phyloP scores from a whole-genome alignment of 2,888 invertebrate species.

The Drosophila dives region DNA sequence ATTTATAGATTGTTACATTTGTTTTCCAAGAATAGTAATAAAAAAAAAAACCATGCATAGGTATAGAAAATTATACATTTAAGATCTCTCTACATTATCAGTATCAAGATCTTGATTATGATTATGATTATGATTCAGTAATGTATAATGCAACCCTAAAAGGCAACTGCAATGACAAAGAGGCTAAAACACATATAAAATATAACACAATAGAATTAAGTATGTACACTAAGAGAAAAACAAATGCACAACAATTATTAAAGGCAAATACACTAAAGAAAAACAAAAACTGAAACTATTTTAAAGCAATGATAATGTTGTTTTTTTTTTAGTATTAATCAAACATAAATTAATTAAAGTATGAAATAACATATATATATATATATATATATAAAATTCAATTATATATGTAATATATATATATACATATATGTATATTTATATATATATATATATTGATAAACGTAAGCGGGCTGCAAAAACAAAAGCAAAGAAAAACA shows the following conservation, averaged over 20 bases:
- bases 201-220: constrained; percentile 16
- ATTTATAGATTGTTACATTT: constrained; percentile 54
- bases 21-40: constrained; percentile 42
- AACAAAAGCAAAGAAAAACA: constrained; percentile 1
- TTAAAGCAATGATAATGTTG: constrained; percentile 68
- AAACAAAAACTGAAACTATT: constrained; percentile 52
- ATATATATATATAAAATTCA: constrained; percentile 5
- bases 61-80: constrained; percentile 44
- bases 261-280: constrained; percentile 24
- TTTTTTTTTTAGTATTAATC: constrained; percentile 63
- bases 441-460: constrained; percentile 23
- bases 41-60: constrained; percentile 9
- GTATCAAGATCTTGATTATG: constrained; percentile 6
- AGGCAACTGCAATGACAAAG: constrained; percentile 54
- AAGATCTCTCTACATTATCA: constrained; percentile 57
- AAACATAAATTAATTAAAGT: constrained; percentile 40
- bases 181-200: constrained; percentile 39
- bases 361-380: constrained; percentile 24
- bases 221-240: constrained; percentile 30
- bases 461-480: constrained; percentile 39
- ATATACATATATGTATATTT: background rate
- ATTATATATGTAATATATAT: background rate
- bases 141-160: constrained; percentile 48
- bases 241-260: constrained; percentile 25
- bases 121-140: constrained; percentile 17